These are phyloP conservation scores for Amphiduros pacificus DNA, from an alignment of 2,888 invertebrate genomes.

Conservation along the genomic window DNA sequence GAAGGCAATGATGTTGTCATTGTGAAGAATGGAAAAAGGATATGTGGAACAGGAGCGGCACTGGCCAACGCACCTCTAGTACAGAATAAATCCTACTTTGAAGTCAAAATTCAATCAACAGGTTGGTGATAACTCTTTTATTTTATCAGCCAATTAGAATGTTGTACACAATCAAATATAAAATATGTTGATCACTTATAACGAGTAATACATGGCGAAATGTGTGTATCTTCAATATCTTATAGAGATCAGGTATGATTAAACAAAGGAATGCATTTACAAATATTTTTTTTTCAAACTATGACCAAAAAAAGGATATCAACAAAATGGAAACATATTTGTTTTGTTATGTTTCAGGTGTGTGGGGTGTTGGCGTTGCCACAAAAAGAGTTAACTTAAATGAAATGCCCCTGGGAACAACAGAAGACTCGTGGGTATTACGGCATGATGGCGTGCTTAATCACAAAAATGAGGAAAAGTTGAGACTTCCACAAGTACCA, in stretches of 20 bases:
- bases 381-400: conserved; percentile 85
- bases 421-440: conserved; percentile 88
- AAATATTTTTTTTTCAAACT: no score
- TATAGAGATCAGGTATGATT: no score
- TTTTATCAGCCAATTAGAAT: no score
- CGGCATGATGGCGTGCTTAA: conserved; percentile 85
- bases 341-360: conserved; percentile 36
- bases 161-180: no score
- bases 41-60: conserved; percentile 94
- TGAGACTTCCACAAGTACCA: conserved; percentile 69
- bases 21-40: conserved; percentile 87
- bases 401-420: conserved; percentile 82
- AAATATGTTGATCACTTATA: no score
- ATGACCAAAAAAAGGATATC: not conserved
- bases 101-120: conserved; percentile 94
- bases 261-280: no score
- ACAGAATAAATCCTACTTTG: conserved; percentile 96
- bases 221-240: no score
- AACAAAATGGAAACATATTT: not conserved
- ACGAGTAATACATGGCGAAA: no score
- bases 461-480: conserved; percentile 80
- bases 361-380: conserved; percentile 93
- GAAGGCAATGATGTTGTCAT: conserved; percentile 93
- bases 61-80: conserved; percentile 91
- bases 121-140: no score